These are phyloP conservation scores for Dicyrtoma fusca DNA, from an alignment of 2,888 invertebrate species.

Conservation along the genomic window DNA sequence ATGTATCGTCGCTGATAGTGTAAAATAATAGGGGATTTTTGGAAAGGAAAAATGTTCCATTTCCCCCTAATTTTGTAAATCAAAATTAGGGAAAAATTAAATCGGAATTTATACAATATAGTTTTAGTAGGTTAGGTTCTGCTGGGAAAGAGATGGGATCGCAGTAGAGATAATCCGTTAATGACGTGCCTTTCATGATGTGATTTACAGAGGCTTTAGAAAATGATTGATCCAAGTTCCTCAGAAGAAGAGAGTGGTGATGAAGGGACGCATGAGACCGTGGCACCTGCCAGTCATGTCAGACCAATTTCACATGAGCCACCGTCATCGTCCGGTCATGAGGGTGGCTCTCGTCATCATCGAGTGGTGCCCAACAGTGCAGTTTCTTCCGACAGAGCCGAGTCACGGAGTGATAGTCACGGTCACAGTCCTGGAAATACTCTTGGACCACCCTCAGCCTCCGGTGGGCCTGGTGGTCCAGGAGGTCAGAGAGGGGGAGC, in stretches of 20 bases:
- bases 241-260: constrained; percentile 95
- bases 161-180: too few relatives aligned
- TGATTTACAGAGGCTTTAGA: constrained; percentile 28
- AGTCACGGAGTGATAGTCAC: constrained; percentile 35
- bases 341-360: constrained; percentile 34
- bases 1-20: too few relatives aligned
- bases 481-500: constrained; percentile 64
- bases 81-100: too few relatives aligned
- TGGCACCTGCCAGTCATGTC: constrained; percentile 55
- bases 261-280: constrained; percentile 69
- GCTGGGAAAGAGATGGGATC: too few relatives aligned
- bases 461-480: constrained; percentile 67
- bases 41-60: too few relatives aligned
- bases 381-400: constrained; percentile 43
- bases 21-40: too few relatives aligned
- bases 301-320: constrained; percentile 41
- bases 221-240: constrained; percentile 94
- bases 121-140: too few relatives aligned
- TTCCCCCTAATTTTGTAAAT: too few relatives aligned
- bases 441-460: constrained; percentile 64
- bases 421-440: constrained; percentile 45
- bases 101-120: too few relatives aligned
- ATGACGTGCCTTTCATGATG: too few relatives aligned
- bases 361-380: constrained; percentile 34
- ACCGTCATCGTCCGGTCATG: constrained; percentile 18